These are phyloP conservation scores for Mesodorylaimus sp. DNA, from an alignment of 2,888 invertebrate species.

Conservation along the genomic window DNA sequence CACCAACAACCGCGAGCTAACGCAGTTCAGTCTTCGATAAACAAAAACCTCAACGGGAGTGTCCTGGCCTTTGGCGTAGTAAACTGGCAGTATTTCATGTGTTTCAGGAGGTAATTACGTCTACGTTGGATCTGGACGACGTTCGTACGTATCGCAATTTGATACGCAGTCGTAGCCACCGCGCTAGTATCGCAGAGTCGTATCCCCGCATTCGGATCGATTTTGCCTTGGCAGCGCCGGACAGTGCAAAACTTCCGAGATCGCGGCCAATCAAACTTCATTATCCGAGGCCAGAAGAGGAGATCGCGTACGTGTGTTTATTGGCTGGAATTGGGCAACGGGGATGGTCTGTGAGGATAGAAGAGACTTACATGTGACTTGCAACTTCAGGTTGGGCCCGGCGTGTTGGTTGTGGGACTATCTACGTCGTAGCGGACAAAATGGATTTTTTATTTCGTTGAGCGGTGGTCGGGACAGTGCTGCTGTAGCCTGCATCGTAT, in stretches of 20 bases:
- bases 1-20: no score
- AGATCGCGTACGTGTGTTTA: conserved; percentile 31
- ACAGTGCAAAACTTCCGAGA: conserved; percentile 28
- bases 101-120: conserved; percentile 62
- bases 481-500: conserved; percentile 77
- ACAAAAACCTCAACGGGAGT: no score
- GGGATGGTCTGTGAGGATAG: no score
- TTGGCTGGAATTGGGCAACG: no score
- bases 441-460: conserved; percentile 85
- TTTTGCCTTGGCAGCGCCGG: conserved; percentile 53
- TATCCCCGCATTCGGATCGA: conserved; percentile 65
- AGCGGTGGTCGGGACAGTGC: conserved; percentile 95
- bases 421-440: conserved; percentile 42
- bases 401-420: conserved; percentile 99
- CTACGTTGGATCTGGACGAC: conserved; percentile 79
- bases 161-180: conserved; percentile 9
- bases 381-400: conserved; percentile 63
- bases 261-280: conserved; percentile 36
- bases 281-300: conserved; percentile 57
- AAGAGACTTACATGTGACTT: no score
- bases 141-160: conserved; percentile 40
- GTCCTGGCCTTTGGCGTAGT: no score
- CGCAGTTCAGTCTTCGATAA: no score
- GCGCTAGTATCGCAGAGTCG: conserved; percentile 40
- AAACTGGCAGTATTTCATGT: no score